Conservation (phyloP, 2,797 vertebrate genomes). For the Enteromius afrohamiltoni region DNA sequence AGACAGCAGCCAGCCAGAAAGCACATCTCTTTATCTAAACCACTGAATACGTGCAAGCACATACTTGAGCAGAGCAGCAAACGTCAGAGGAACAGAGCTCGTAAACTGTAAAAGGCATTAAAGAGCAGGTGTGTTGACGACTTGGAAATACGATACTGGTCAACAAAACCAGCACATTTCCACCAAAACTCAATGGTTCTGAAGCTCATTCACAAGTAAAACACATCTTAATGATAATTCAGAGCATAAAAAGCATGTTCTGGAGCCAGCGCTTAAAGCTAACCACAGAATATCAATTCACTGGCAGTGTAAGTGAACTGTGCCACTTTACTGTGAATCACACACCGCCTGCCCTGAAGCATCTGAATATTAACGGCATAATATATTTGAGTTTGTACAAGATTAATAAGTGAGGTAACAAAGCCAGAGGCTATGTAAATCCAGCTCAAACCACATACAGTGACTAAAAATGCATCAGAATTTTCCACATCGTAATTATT, state of each 20-base stretch:
- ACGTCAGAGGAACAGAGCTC: background rate
- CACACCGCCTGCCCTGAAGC: background rate
- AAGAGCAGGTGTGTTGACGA: background rate
- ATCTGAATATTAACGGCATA: background rate
- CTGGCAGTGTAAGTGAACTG: background rate
- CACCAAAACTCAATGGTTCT: background rate
- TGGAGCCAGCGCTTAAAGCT: background rate
- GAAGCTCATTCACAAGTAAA: background rate
- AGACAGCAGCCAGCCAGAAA: background rate
- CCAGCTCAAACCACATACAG: background rate
- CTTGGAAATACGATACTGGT: background rate
- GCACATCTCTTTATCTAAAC: background rate
- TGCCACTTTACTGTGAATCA: background rate
- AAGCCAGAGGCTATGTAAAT: conserved; percentile 9
- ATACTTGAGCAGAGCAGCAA: background rate
- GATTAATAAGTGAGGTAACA: conserved; percentile 9
- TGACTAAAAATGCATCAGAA: background rate
- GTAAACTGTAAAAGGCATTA: too few species aligned
- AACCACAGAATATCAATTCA: background rate
- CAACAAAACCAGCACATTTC: background rate
- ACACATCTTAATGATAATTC: background rate
- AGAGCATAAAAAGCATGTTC: conserved; percentile 4
- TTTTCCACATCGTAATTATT: background rate
- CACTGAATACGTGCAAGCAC: background rate
- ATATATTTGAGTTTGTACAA: background rate